Base-by-base conservation (phyloP, 2,113 vertebrate species). In the Sinocyclocheilus anophthalmus region DNA sequence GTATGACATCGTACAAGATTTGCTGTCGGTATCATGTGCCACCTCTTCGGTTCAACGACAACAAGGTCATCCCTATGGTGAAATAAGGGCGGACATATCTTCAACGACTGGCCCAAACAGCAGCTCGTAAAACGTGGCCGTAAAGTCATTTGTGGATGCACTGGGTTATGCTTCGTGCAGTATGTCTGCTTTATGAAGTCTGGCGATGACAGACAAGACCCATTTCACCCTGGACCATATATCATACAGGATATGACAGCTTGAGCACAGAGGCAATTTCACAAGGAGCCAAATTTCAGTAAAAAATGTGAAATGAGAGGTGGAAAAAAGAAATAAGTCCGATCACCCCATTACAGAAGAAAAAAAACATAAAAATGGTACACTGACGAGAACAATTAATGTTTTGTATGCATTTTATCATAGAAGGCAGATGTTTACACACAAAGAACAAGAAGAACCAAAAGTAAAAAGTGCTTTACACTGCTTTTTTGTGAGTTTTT, bases 81-180 rank as follows among this genome's bases (percentile, higher is more conserved):
- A 85, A 88, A 85, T 84, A 86, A 90, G 88, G 73, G 75, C 87
- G 89, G 89, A 90, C 91, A 48, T 42, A 67, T 90, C 83, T 70
- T 86, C 91, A 90, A 92, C 88, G 86, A 90, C 85, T 53, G 86
- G 80, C 22, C 86, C 88, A 88, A 90, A 91, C 89, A 80, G 84
- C 82, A 86, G 87, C 83, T 89, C 48, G 57, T 89, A 88, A 55
- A 87, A 90, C 80, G 81, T 83, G 84, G 82, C 86, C 78, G 78
- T 90, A 45, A 88, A 90, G 88, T 89, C 63, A 91, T 90, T 89
- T 91, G 90, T 91, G 88, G 87, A 69, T 83, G 89, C 91, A 90
- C 91, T 87, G 86, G 72, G 87, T 33, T 80, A 77, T 86, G 69
- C 69, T 76, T 85, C 90, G 88, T 76, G 90, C 90, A 90, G 90